phyloP scores from a whole-genome alignment of 2,113 vertebrate species.

The Emydocephalus ijimae region DNA sequence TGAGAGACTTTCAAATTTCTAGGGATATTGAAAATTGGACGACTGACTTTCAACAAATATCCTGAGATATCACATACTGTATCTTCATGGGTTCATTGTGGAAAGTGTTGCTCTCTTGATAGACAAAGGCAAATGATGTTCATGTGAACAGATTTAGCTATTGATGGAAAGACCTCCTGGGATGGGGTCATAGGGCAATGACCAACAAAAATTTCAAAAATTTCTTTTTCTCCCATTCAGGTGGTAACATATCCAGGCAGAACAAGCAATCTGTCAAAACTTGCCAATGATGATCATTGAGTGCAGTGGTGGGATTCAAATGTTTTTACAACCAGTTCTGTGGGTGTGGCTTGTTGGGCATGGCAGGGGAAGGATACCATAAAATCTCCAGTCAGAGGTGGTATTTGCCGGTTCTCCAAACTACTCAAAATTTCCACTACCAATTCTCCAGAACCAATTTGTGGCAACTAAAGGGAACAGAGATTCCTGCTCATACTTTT shows the following conservation, averaged over 20 bases:
- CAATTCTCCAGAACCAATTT: too few relatives aligned
- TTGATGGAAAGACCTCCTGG: not conserved
- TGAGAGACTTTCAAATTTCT: not conserved
- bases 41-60: not conserved
- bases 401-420: too few relatives aligned
- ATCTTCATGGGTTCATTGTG: not conserved
- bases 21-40: not conserved
- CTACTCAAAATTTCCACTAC: too few relatives aligned
- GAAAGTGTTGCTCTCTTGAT: not conserved
- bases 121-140: not conserved
- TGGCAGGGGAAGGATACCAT: too few relatives aligned
- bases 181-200: not conserved
- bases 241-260: not conserved
- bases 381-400: too few relatives aligned
- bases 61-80: not conserved
- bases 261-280: not conserved
- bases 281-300: not conserved
- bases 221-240: not conserved
- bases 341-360: too few relatives aligned
- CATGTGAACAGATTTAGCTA: not conserved
- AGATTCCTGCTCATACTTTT: not conserved
- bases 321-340: too few relatives aligned
- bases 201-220: not conserved
- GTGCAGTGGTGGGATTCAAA: too few relatives aligned
- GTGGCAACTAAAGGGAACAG: not conserved